Percentiles rank a stretch among this genome's conserved stretches.
Conservation (phyloP, 2,797 vertebrate species). For the Myotis vivesi region DNA sequence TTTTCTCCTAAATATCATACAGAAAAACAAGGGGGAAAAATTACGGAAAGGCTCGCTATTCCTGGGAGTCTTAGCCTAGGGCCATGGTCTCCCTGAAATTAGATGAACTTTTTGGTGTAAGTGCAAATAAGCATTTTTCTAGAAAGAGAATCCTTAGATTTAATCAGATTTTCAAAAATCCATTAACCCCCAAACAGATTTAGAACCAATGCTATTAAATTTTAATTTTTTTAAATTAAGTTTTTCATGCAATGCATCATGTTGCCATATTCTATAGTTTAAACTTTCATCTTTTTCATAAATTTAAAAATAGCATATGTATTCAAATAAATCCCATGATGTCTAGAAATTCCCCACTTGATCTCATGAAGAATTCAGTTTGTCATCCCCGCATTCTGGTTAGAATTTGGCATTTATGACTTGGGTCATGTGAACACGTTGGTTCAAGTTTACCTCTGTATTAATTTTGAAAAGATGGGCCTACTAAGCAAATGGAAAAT, state of each 20-base stretch:
- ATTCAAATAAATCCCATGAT: background rate
- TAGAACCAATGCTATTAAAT: background rate
- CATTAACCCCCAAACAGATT: background rate
- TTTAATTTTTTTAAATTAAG: background rate
- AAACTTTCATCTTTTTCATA: slow-evolving; percentile 12
- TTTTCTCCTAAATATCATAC: slow-evolving; percentile 73
- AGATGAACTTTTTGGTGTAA: background rate
- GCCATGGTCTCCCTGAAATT: background rate
- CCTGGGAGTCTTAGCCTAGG: background rate
- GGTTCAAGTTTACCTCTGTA: background rate
- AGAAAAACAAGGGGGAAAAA: slow-evolving; percentile 54
- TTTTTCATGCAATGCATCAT: background rate
- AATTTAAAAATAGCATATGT: background rate
- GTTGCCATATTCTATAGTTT: background rate
- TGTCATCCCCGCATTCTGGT: background rate
- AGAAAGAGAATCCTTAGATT: background rate
- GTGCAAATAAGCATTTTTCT: background rate
- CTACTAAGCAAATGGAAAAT: background rate
- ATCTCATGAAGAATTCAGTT: background rate
- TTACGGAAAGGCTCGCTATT: background rate
- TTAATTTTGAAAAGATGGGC: slow-evolving; percentile 11
- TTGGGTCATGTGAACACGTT: background rate
- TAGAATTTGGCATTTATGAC: background rate
- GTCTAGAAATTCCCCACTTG: background rate
- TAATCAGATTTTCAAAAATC: slow-evolving; percentile 38